phyloP scores from a whole-genome alignment of 2,113 vertebrate species.

The Terrapene triunguis region DNA sequence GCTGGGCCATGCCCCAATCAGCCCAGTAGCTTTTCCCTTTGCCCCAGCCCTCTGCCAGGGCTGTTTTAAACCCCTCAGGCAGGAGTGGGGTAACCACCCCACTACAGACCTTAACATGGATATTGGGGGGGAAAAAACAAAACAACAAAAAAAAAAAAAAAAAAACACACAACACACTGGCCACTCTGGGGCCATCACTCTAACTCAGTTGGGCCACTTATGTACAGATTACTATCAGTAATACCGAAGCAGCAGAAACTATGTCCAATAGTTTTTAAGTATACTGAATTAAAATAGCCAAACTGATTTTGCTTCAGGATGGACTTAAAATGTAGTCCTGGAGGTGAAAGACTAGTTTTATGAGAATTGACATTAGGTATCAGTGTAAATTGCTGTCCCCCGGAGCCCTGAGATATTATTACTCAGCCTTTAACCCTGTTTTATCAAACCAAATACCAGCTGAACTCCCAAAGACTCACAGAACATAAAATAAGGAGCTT shows the following conservation, averaged over 20 bases:
- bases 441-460: neutral
- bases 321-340: conserved; percentile 6
- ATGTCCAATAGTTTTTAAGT: neutral
- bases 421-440: neutral
- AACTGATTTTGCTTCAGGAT: conserved; percentile 12
- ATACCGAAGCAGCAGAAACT: neutral
- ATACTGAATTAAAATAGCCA: neutral
- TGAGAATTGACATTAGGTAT: neutral
- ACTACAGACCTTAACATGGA: neutral
- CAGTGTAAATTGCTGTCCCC: neutral
- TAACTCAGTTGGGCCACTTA: neutral
- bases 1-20: too few relatives aligned
- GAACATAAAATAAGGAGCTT: neutral
- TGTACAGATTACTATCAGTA: neutral
- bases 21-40: too few relatives aligned
- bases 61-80: too few relatives aligned
- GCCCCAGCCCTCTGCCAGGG: too few relatives aligned
- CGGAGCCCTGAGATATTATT: neutral
- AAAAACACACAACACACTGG: neutral
- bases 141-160: neutral
- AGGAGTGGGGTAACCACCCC: too few relatives aligned
- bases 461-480: conserved; percentile 12
- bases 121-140: neutral
- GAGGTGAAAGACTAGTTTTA: neutral
- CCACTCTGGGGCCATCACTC: neutral